Evolutionary conservation across 1,140 invertebrate genomes (phyloP).

Genomic region (Parapsyche elsis): DNA sequence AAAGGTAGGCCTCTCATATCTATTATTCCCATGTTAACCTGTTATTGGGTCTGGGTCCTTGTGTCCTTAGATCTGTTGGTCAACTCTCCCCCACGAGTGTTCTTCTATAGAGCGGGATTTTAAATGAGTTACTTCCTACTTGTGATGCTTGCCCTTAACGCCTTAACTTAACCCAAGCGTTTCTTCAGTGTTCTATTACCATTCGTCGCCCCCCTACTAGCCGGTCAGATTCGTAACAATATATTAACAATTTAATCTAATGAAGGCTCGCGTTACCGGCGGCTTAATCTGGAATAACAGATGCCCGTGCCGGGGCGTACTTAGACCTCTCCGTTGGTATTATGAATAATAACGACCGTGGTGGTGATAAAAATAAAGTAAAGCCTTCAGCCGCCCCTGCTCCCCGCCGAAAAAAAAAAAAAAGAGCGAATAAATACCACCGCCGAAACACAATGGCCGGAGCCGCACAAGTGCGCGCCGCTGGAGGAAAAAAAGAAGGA

Average conservation of each 20-base stretch:
- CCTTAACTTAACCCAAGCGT: no score
- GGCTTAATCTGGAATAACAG: slow-evolving; percentile 40
- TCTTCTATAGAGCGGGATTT: no score
- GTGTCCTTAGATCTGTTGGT: no score
- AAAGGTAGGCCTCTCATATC: no score
- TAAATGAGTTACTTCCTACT: no score
- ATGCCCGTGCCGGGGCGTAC: slow-evolving; percentile 14
- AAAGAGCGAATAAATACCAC: slow-evolving; percentile 6
- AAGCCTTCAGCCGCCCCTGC: slow-evolving; percentile 22
- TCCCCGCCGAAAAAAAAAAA: slow-evolving; percentile 21
- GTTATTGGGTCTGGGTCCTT: no score
- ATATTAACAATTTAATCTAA: slow-evolving; percentile 32
- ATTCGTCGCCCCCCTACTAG: no score
- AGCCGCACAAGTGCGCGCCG: neutral
- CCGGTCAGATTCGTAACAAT: neutral
- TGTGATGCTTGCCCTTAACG: no score
- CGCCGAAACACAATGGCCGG: slow-evolving; percentile 4
- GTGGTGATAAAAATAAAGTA: slow-evolving; percentile 41
- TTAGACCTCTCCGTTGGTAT: slow-evolving; percentile 26
- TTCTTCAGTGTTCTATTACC: no score
- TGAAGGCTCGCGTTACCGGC: slow-evolving; percentile 27
- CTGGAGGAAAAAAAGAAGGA: slow-evolving; percentile 15
- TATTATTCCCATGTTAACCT: no score
- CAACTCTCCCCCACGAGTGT: no score
- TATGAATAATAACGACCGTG: slow-evolving; percentile 34